These are phyloP conservation scores for Baccha elongata DNA, from an alignment of 2,888 invertebrate species.

Conservation along the genomic window DNA sequence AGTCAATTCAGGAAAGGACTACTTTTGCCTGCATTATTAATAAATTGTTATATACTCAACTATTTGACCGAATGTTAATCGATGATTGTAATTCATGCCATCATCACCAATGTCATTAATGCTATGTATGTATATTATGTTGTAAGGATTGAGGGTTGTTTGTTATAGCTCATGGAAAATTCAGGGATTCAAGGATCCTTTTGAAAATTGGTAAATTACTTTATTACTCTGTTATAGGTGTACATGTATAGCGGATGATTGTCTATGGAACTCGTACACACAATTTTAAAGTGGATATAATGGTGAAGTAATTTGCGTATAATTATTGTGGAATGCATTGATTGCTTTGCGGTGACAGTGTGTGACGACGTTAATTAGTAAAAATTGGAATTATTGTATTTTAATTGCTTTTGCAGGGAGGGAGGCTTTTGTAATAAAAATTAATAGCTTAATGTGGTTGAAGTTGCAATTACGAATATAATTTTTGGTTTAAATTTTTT, in stretches of 20 bases:
- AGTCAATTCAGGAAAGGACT: constrained; percentile 41
- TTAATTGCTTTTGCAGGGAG: constrained; percentile 56
- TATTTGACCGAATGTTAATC: constrained; percentile 71
- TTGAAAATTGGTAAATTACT: constrained; percentile 25
- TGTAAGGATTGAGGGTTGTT: constrained; percentile 12
- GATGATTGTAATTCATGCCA: constrained; percentile 61
- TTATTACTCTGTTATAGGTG: not conserved
- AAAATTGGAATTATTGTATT: constrained; percentile 64
- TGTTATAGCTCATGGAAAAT: constrained; percentile 46
- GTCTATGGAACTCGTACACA: not conserved
- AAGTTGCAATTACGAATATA: constrained; percentile 4
- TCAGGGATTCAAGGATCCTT: constrained; percentile 31
- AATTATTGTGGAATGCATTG: constrained; percentile 62
- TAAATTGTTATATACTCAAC: constrained; percentile 66
- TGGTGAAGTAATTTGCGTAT: constrained; percentile 63
- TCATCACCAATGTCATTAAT: constrained; percentile 40
- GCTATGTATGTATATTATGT: no score
- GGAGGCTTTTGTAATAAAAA: constrained; percentile 12
- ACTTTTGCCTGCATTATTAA: constrained; percentile 55
- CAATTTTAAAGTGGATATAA: constrained; percentile 54
- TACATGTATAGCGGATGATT: no score
- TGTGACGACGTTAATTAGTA: constrained; percentile 66
- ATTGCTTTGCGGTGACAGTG: constrained; percentile 52
- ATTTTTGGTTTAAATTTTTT: not conserved
- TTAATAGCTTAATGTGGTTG: constrained; percentile 25